Conservation (phyloP, 2,113 vertebrate genomes). For the human region GRCh38 chr7:133933001-133933500, state of each 20-base stretch:
- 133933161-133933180: constrained; percentile 58
- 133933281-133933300: constrained; percentile 46
- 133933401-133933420: background rate
- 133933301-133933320: background rate
- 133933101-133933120: constrained; percentile 61
- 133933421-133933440: background rate
- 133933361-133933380: background rate
- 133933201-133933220: constrained; percentile 52
- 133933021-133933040: constrained; percentile 44
- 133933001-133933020: background rate
- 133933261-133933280: constrained; percentile 24
- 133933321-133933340: background rate
- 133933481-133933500: background rate
- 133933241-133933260: constrained; percentile 49
- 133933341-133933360: background rate
- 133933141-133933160: constrained; percentile 65
- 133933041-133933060: background rate
- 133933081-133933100: constrained; percentile 57
- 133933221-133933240: constrained; percentile 52
- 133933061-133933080: constrained; percentile 24
- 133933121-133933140: constrained; percentile 51
- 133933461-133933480: background rate
- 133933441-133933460: background rate
- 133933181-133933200: constrained; percentile 60
- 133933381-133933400: background rate